Evolutionary conservation across 2,797 vertebrate genomes (phyloP).

Genomic region (Mormyrops boulengeri): DNA sequence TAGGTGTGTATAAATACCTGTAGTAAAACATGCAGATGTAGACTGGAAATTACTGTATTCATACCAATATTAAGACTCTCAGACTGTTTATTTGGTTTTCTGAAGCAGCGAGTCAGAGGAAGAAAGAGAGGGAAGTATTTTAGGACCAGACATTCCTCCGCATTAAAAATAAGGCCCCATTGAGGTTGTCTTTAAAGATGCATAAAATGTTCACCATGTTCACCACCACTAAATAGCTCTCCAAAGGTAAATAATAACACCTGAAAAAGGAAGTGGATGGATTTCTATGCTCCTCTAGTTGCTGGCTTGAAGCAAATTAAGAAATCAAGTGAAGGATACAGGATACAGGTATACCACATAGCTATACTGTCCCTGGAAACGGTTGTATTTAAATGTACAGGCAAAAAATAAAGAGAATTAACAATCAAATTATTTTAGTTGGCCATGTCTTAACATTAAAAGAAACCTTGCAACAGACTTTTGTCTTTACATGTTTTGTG

Average conservation of each 20-base stretch:
- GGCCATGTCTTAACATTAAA: background rate
- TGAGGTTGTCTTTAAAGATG: conserved; percentile 29
- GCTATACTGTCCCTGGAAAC: conserved; percentile 11
- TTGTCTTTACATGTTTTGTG: background rate
- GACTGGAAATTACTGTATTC: conserved; percentile 26
- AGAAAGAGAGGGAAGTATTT: conserved; percentile 38
- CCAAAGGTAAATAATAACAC: conserved; percentile 27
- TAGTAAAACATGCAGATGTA: conserved; percentile 32
- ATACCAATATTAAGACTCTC: conserved; percentile 45
- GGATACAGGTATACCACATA: background rate
- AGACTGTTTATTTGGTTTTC: conserved; percentile 59
- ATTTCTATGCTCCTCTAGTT: background rate
- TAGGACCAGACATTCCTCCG: conserved; percentile 45
- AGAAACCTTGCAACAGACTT: background rate
- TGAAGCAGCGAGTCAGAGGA: conserved; percentile 48
- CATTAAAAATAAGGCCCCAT: conserved; percentile 44
- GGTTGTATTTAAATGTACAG: background rate
- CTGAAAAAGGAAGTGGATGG: conserved; percentile 19
- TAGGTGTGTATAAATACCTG: conserved; percentile 59
- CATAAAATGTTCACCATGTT: conserved; percentile 26
- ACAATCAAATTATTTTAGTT: background rate
- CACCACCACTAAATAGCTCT: conserved; percentile 11
- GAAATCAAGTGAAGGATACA: background rate
- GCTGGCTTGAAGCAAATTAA: background rate
- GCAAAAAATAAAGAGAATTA: background rate